Conservation (phyloP, 2,113 vertebrate species). For the mouse (Mus musculus) region GRCm39 chr1:140315001-140315500, state of each 20-base stretch:
- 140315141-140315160: neutral
- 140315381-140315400: neutral
- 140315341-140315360: neutral
- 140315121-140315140: neutral
- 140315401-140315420: neutral
- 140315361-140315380: neutral
- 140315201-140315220: neutral
- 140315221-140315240: neutral
- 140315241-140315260: neutral
- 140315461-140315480: neutral
- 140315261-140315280: neutral
- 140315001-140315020: neutral
- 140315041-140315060: neutral
- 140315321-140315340: neutral
- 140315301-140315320: neutral
- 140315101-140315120: neutral
- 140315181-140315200: neutral
- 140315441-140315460: neutral
- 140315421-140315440: neutral
- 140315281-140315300: neutral
- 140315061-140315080: neutral
- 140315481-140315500: neutral
- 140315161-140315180: neutral
- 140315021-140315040: neutral
- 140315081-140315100: neutral